Conservation (phyloP, 2,888 invertebrate genomes). For the Sceliomorpha sp. region DNA sequence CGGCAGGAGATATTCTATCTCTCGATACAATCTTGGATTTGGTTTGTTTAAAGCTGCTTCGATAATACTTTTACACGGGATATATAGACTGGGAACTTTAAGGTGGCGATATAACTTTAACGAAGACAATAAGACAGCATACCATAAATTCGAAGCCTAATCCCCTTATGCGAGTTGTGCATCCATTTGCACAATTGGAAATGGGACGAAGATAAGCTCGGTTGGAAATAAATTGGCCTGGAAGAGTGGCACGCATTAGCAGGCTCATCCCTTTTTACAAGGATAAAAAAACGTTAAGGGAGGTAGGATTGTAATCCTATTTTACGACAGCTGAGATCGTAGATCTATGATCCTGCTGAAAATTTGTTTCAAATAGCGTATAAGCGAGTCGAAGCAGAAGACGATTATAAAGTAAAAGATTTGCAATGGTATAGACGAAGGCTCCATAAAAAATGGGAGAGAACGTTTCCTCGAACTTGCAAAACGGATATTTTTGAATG, state of each 20-base stretch:
- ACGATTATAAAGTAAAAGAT: no score
- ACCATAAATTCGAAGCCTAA: slow-evolving; percentile 38
- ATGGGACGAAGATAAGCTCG: slow-evolving; percentile 45
- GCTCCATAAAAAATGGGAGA: no score
- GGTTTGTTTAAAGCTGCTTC: no score
- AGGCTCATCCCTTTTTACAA: slow-evolving; percentile 17
- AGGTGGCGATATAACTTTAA: no score
- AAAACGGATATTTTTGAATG: no score
- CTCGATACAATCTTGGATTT: no score
- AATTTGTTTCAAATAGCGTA: slow-evolving; percentile 19
- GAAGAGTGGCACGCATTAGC: slow-evolving; percentile 35
- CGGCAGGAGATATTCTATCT: no score
- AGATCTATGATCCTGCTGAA: neutral
- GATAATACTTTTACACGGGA: no score
- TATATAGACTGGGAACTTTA: no score
- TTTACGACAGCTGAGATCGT: slow-evolving; percentile 15
- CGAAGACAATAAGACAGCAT: neutral
- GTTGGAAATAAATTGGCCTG: slow-evolving; percentile 48
- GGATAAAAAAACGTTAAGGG: slow-evolving; percentile 12
- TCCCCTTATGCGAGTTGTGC: slow-evolving; percentile 27
- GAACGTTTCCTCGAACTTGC: no score
- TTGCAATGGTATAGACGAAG: no score
- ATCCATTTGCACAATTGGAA: slow-evolving; percentile 54
- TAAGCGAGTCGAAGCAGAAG: no score
- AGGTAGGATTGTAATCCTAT: slow-evolving; percentile 32